Evolutionary conservation across 2,888 invertebrate genomes (phyloP).

Genomic region (Tubulanus polymorphus): DNA sequence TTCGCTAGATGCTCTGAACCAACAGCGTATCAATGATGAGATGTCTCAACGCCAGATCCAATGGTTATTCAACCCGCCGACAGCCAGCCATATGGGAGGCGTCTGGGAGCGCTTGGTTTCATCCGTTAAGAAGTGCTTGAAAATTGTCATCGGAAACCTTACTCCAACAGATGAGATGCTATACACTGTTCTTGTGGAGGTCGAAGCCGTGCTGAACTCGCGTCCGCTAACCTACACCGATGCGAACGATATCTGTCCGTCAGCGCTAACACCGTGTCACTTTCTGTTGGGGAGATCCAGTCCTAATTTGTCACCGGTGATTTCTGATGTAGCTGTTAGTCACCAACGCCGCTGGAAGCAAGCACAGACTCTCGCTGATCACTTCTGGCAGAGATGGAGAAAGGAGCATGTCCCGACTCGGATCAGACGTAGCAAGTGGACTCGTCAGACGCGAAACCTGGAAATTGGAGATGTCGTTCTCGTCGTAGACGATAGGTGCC

Average conservation of each 20-base stretch:
- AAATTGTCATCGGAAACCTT: neutral
- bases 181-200: no score
- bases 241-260: neutral
- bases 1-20: no score
- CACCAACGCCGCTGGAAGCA: no score
- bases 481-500: neutral
- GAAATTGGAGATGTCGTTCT: slow-evolving; percentile 3
- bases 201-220: no score
- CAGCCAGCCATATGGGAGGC: no score
- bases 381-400: slow-evolving; percentile 6
- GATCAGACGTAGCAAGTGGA: no score
- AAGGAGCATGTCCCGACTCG: neutral
- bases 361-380: no score
- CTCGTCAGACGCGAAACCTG: neutral
- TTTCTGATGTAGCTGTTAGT: neutral
- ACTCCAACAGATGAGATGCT: no score
- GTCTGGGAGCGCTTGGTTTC: neutral
- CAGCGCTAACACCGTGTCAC: slow-evolving; percentile 31
- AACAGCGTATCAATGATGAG: no score
- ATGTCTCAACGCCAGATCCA: neutral
- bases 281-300: slow-evolving; percentile 24
- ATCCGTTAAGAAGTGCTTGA: neutral
- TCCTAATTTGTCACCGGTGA: neutral
- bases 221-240: no score
- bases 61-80: slow-evolving; percentile 5